Evolutionary conservation across 2,797 vertebrate species (phyloP).

Genomic region (Esox masquinongy): DNA sequence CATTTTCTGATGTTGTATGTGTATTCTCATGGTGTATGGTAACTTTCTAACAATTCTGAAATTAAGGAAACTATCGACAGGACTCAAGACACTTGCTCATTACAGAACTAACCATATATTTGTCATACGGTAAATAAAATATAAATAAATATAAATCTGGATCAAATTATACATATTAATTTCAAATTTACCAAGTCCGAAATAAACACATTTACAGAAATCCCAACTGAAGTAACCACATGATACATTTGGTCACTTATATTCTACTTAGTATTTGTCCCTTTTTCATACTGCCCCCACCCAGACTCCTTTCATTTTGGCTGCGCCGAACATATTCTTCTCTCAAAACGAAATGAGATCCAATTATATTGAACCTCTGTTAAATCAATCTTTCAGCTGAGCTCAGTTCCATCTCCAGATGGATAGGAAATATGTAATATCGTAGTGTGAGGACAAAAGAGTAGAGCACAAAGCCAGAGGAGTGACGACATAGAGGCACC

Average conservation of each 20-base stretch:
- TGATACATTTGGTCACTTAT: not conserved
- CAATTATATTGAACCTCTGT: not conserved
- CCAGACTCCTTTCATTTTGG: not conserved
- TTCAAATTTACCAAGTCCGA: not conserved
- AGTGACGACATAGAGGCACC: not conserved
- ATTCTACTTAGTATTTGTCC: not conserved
- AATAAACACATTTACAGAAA: not conserved
- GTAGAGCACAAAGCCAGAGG: not conserved
- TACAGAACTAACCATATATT: not conserved
- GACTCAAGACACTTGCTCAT: not conserved
- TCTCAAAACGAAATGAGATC: not conserved
- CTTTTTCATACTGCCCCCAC: not conserved
- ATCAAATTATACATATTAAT: not conserved
- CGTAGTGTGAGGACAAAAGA: not conserved
- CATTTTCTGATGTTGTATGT: too few species aligned
- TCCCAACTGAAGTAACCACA: not conserved
- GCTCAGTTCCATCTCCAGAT: not conserved
- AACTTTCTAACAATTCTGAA: not conserved
- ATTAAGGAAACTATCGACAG: not conserved
- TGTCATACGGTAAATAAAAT: not conserved
- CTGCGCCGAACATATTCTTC: constrained; percentile 3
- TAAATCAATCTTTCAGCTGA: not conserved
- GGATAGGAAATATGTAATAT: not conserved
- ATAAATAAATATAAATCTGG: too few species aligned
- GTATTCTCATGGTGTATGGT: not conserved